Percentiles rank a stretch among this genome's conserved stretches.
Conservation (phyloP, 1,140 invertebrate genomes). For the Asobara japonica region DNA sequence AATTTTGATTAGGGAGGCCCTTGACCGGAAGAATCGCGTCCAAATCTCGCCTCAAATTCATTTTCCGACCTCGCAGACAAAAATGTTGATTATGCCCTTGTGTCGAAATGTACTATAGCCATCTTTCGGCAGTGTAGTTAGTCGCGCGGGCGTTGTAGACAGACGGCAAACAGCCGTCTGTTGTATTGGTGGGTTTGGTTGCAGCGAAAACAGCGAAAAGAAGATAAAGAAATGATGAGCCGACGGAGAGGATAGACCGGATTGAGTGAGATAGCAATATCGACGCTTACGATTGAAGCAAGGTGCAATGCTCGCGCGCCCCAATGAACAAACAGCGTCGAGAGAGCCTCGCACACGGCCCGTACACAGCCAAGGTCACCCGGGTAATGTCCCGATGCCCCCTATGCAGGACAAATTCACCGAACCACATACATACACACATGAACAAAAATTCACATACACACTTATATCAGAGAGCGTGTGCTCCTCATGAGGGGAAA, state of each 20-base stretch:
- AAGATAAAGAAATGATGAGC: background rate
- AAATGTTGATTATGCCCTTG: no score
- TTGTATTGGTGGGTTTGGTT: slow-evolving; percentile 2
- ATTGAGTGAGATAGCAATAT: slow-evolving; percentile 14
- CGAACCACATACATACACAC: slow-evolving; percentile 42
- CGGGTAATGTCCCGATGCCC: slow-evolving; percentile 68
- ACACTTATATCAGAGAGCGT: background rate
- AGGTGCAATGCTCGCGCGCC: slow-evolving; percentile 64
- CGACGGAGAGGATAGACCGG: slow-evolving; percentile 4
- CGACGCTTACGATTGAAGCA: slow-evolving; percentile 57
- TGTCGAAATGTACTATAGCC: no score
- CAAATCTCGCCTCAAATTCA: no score
- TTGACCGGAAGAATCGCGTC: no score
- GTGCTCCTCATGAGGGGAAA: no score
- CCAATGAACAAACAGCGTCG: slow-evolving; percentile 56
- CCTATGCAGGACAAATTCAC: slow-evolving; percentile 67
- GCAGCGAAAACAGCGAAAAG: slow-evolving; percentile 2
- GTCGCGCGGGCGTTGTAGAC: background rate
- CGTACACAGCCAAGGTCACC: slow-evolving; percentile 63
- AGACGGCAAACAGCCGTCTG: slow-evolving; percentile 4
- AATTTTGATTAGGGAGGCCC: no score
- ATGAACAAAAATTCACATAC: slow-evolving; percentile 8
- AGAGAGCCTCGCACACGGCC: slow-evolving; percentile 38
- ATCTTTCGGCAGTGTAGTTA: background rate
- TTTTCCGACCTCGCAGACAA: no score